Base-by-base conservation (phyloP, 1,140 invertebrate genomes). In the Mizuhopecten yessoensis region DNA sequence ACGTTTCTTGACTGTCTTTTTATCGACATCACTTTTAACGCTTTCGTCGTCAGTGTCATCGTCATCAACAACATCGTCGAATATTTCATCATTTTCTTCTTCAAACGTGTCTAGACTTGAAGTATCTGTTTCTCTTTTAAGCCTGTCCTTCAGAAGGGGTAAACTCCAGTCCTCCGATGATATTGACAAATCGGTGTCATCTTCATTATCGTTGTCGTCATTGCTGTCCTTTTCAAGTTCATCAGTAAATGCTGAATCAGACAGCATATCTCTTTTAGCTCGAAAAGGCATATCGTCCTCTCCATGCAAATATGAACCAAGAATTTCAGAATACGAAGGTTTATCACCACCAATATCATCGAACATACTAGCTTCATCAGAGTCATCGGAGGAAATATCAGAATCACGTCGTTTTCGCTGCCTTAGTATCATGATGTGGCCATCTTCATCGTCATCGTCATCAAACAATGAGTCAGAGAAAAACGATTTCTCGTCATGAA, bases 61-160 rank as follows among this genome's bases (percentile, higher is more conserved):
- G 45, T 49, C 15, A 49, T 49, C 45, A 49, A 29, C 57, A 75
- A 75, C 57, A 75, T 75, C 57, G 57, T 75, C 57, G n/a, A 75
- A 75, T 1, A 75, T 75, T 75, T 75, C 57, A 75, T 75, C 57
- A 75, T 75, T 75, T 75, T 75, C 57, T 29, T 75, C 57, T 11
- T 75, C 57, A 75, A 75, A 75, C 11, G 57, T 75, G 17, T 75
- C 57, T 17, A 75, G 11, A 75, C 57, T 75, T 29, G 57, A 75
- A 75, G 0, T 29, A 75, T 75, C 57, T 75, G 57, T 75, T n/a
- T 75, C 57, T 75, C 57, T 75, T n/a, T 75, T 75, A 0, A 29
- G 9, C 29, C n/a, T 75, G 57, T 7, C 29, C 29, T 75, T 75
- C 57, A 75, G 29, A 75, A 75, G 57, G 3, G 57, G 29, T 29